These are phyloP conservation scores for Psophia crepitans DNA, from an alignment of 2,113 vertebrate genomes.

Conservation along the genomic window DNA sequence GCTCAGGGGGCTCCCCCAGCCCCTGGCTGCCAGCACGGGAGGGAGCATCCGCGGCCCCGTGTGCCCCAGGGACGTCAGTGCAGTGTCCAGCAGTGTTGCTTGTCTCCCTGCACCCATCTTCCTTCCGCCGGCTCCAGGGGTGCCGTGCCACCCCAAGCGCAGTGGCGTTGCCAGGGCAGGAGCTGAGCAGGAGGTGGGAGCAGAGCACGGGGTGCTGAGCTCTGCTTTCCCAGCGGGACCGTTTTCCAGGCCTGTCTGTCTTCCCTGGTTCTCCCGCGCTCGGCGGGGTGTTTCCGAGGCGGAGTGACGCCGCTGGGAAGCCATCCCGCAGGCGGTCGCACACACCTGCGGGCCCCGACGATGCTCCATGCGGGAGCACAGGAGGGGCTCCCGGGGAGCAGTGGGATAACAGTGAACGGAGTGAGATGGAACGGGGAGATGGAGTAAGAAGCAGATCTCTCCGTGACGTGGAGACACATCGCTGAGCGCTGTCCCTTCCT, in stretches of 20 bases:
- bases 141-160: background rate
- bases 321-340: accelerated
- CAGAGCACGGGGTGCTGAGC: background rate
- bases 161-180: background rate
- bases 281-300: accelerated
- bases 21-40: background rate
- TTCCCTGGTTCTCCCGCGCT: background rate
- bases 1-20: accelerated
- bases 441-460: background rate
- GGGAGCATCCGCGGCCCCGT: accelerated
- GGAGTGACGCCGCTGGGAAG: background rate
- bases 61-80: background rate
- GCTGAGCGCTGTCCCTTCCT: background rate
- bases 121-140: background rate
- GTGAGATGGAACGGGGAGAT: background rate
- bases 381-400: background rate
- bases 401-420: background rate
- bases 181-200: background rate
- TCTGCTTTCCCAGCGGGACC: background rate
- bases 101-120: accelerated
- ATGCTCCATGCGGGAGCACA: accelerated
- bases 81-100: background rate
- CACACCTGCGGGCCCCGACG: accelerated
- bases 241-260: background rate
- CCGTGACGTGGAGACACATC: accelerated